Base-by-base conservation (phyloP, 2,888 invertebrate genomes). In the Thecophora atra region DNA sequence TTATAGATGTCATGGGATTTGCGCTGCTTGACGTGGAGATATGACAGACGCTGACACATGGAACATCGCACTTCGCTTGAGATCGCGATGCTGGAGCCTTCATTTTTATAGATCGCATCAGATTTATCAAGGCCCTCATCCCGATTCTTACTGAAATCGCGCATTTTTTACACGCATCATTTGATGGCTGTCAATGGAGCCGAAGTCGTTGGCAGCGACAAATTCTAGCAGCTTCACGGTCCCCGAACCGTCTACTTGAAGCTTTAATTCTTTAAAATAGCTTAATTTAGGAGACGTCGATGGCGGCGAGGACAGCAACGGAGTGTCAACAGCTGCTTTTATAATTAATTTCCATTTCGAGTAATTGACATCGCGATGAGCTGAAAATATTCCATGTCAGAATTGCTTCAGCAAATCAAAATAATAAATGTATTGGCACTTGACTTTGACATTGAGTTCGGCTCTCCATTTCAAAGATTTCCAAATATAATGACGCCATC, bases 111-210 rank as follows among this genome's bases (percentile, higher is more conserved):
- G 24, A 70, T 26, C 28, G 56, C 63, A 54, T 52, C 52, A 64
- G 56, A 70, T 70, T 70, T 70, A 47, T 70, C 63, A 70, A 70
- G n/a, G 47, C 19, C 15, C 17, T 19, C 6, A 47, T 42, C 28
- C 15, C n/a, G 37, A 37, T 17, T 26, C 17, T 19, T 8, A 19
- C 28, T 37, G 42, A 63, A 70, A 56, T 64, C 26, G 64, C 64
- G 56, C 54, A 28, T 64, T 54, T 64, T 70, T 64, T 42, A 60
- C 30, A 64, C 24, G 54, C 76, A 72, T 75, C 78, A 81, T 77
- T 77, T 81, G 82, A 81, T 80, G 82, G 78, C 80, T 81, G 81
- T 82, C 81, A 82, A 81, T 81, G 79, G 76, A 72, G 78, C 81
- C 81, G n/a, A n/a, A 83, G 83, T 24, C 54, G 54, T 8, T 67